Evolutionary conservation across 53 echinoderm and acorn worm genomes (phyloP), one percentile per base, ranked within the genome.

Genomic region (Temnopleurus reevesii): DNA sequence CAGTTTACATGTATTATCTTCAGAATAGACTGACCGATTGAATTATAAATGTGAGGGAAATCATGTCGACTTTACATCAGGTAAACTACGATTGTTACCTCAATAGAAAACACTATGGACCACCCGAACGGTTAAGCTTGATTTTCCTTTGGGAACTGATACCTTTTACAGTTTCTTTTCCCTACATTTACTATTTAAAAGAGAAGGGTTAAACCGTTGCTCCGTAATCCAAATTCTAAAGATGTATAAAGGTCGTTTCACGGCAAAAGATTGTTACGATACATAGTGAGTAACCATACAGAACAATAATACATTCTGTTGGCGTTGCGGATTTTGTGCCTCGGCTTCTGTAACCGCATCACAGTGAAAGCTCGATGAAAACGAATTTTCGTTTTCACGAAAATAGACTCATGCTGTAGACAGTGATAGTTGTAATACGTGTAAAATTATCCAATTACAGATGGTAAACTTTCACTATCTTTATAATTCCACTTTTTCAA

Each of bases 121-220:
- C 71, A 71, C 71, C 71, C 71, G 4, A 41, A 3, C n/a, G 71
- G 7, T 71, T 71, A 71, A 71, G 41, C 19, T 7, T 41, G 19
- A n/a, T 71, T 71, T 71, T 71, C 71, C 71, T 21, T 41, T 41
- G 71, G 71, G 71, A 71, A 71, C 6, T 71, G 41, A 43, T 71
- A 71, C 12, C 19, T 10, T 71, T 33, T 43, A 71, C 71, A 71
- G 38, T 41, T 34, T 71, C 23, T n/a, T 41, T 71, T 71, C n/a
- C 38, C 21, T 41, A n/a, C 71, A 23, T 41, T 71, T 41, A 71
- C 4, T n/a, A n/a, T 2, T 36, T 7, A 71, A 71, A 36, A 65
- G 19, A 43, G 38, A 71, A 71, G 71, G 41, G 38, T 38, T 61
- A 38, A 66, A 38, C 41, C 41, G 41, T 41, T 41, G 41, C n/a